A percentile compares a stretch with the other conserved stretches of the same genome.
phyloP scores from a whole-genome alignment of 2,888 invertebrate genomes.

The Spilarctia lutea region DNA sequence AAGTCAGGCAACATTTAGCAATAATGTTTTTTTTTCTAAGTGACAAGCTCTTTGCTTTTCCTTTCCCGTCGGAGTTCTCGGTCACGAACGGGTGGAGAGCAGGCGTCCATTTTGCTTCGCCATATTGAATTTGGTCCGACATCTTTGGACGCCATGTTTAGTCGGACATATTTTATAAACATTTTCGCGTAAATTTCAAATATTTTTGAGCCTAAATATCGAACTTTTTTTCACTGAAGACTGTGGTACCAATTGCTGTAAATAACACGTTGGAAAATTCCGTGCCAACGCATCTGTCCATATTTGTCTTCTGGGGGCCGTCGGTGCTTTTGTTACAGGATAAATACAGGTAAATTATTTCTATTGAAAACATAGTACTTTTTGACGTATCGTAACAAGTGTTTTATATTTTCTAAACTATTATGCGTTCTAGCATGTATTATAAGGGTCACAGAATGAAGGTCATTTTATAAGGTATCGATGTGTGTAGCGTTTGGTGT shows the following conservation, averaged over 20 bases:
- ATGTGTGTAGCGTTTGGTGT: constrained; percentile 69
- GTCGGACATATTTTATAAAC: constrained; percentile 92
- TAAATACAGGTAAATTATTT: constrained; percentile 86
- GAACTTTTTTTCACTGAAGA: constrained; percentile 83
- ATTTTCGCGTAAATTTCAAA: constrained; percentile 88
- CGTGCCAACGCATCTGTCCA: constrained; percentile 80
- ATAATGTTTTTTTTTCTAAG: constrained; percentile 43
- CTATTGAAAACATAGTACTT: constrained; percentile 79
- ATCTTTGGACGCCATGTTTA: constrained; percentile 91
- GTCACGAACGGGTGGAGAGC: constrained; percentile 62
- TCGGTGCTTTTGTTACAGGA: constrained; percentile 84
- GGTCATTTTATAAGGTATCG: constrained; percentile 70
- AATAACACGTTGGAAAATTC: constrained; percentile 75
- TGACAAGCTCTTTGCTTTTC: constrained; percentile 64
- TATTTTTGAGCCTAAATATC: constrained; percentile 83
- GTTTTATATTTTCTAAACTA: constrained; percentile 80
- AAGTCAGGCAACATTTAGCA: constrained; percentile 58
- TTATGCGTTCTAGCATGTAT: constrained; percentile 62
- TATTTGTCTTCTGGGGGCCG: constrained; percentile 81
- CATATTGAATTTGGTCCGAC: constrained; percentile 88
- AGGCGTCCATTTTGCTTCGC: constrained; percentile 87
- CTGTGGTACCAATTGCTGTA: constrained; percentile 72
- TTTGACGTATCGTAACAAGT: constrained; percentile 85
- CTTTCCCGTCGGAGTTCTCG: constrained; percentile 61
- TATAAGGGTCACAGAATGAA: constrained; percentile 66